phyloP scores from a whole-genome alignment of 2,113 vertebrate genomes.

The Sakesphorus luctuosus region DNA sequence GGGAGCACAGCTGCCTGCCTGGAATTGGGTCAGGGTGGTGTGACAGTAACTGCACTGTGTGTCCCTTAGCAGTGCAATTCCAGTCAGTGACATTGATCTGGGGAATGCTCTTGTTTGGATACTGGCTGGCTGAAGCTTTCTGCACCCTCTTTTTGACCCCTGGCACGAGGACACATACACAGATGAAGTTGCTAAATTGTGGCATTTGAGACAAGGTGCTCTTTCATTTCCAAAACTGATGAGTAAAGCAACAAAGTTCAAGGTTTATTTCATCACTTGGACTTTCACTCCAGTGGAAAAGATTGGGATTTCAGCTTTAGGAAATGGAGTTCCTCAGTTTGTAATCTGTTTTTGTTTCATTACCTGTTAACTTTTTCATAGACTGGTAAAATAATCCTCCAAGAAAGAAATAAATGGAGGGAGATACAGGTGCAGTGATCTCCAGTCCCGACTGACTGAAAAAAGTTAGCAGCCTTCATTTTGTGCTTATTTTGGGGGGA shows the following conservation, averaged over 20 bases:
- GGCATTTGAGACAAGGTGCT: not conserved
- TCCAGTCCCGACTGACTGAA: not conserved
- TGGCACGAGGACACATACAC: not conserved
- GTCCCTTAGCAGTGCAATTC: not conserved
- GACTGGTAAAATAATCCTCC: not conserved
- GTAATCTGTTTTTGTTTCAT: not conserved
- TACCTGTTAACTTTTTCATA: not conserved
- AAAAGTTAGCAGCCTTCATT: not conserved
- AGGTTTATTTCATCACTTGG: slow-evolving; percentile 46
- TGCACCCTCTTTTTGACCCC: not conserved
- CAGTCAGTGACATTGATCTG: not conserved
- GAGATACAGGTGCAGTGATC: not conserved
- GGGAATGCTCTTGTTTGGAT: not conserved
- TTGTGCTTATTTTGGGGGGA: not conserved
- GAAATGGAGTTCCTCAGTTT: not conserved
- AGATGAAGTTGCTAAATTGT: not conserved
- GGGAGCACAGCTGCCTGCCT: not conserved
- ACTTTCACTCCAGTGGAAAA: slow-evolving; percentile 21
- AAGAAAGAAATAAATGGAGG: not conserved
- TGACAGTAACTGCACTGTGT: not conserved
- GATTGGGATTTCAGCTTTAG: not conserved
- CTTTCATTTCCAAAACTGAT: slow-evolving; percentile 14
- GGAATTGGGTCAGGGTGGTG: not conserved
- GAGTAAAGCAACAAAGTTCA: slow-evolving; percentile 40
- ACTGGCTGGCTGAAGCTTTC: not conserved